A percentile compares a stretch with the other conserved stretches of the same genome.
Evolutionary conservation across 2,888 invertebrate genomes (phyloP).

Genomic region (Itoplectis maculator): DNA sequence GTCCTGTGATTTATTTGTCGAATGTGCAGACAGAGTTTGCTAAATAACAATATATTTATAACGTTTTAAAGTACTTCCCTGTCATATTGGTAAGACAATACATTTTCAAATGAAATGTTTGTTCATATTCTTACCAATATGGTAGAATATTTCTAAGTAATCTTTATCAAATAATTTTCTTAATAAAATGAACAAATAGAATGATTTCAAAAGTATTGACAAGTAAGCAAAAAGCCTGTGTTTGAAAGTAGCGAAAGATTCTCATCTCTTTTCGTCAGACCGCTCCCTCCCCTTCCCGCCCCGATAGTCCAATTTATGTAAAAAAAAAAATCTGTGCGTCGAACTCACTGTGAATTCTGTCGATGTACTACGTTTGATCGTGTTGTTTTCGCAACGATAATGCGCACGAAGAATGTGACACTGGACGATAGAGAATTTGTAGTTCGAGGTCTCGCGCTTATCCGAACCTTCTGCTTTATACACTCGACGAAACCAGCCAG

Average conservation of each 20-base stretch:
- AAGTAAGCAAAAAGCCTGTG: too few species aligned
- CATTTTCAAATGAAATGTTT: too few species aligned
- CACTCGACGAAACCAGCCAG: constrained; percentile 41
- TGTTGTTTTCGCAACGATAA: constrained; percentile 22
- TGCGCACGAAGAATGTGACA: constrained; percentile 18
- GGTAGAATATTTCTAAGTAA: not conserved
- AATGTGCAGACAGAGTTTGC: too few species aligned
- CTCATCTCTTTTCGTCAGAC: not conserved
- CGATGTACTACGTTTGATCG: constrained; percentile 37
- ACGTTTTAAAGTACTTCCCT: too few species aligned
- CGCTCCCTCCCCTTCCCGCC: not conserved
- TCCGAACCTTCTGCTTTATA: constrained; percentile 6
- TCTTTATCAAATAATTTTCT: not conserved
- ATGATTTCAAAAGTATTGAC: not conserved
- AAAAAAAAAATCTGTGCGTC: constrained; percentile 33
- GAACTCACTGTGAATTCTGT: constrained; percentile 35
- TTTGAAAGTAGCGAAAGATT: too few species aligned
- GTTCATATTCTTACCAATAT: not conserved
- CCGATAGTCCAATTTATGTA: constrained; percentile 30
- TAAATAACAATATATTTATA: too few species aligned
- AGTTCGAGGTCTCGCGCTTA: not conserved
- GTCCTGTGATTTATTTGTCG: constrained; percentile 26
- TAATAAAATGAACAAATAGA: not conserved
- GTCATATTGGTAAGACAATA: too few species aligned
- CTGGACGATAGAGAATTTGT: constrained; percentile 6